Evolutionary conservation across 2,797 vertebrate species (phyloP).

Genomic region (Jordanella pulchra): DNA sequence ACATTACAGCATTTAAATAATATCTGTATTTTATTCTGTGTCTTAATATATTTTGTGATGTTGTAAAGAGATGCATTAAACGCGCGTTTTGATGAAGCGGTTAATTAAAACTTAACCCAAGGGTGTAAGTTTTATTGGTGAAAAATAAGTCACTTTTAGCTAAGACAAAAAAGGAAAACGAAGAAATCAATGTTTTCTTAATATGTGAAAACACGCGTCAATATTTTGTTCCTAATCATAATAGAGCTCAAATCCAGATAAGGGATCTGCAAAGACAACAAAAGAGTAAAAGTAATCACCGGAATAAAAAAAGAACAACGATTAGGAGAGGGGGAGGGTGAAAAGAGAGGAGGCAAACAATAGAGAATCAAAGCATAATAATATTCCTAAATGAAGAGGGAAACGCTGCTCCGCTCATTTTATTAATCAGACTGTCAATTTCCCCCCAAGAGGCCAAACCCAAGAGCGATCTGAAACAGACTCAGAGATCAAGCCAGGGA

Average conservation of each 20-base stretch:
- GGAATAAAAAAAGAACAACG: constrained; percentile 53
- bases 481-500: constrained; percentile 89
- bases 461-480: constrained; percentile 91
- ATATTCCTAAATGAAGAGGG: constrained; percentile 99
- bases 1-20: background rate
- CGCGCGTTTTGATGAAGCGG: constrained; percentile 32
- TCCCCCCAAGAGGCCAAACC: constrained; percentile 98
- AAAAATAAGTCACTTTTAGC: background rate
- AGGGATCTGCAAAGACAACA: constrained; percentile 7
- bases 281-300: constrained; percentile 19
- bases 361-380: constrained; percentile 99
- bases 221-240: constrained; percentile 7
- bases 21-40: background rate
- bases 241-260: constrained; percentile 11
- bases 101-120: constrained; percentile 1
- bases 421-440: constrained; percentile 99
- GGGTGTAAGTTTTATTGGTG: background rate
- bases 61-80: constrained; percentile 24
- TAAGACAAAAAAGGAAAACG: background rate
- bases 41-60: background rate
- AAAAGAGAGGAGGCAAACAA: constrained; percentile 84
- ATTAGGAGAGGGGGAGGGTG: constrained; percentile 66
- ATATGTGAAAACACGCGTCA: constrained; percentile 7
- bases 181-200: background rate
- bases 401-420: constrained; percentile 98